A percentile compares a stretch with the other conserved stretches of the same genome.
These are phyloP conservation scores for Epinephelus moara DNA, from an alignment of 2,113 vertebrate genomes.

Conservation along the genomic window DNA sequence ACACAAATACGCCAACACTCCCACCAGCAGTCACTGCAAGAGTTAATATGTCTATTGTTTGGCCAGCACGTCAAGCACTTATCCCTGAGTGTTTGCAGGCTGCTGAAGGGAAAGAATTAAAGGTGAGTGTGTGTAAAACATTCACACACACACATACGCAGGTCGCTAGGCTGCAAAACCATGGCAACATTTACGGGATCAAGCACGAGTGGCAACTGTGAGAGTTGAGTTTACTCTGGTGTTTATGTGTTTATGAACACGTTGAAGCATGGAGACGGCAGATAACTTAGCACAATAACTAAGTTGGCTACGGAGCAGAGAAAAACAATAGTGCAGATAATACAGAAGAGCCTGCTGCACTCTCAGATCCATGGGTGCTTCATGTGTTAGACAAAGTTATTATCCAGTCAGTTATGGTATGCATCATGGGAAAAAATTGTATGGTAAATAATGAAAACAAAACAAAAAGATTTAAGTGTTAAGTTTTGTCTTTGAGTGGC, in stretches of 20 bases:
- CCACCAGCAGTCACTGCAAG: constrained; percentile 46
- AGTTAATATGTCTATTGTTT: constrained; percentile 74
- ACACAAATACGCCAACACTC: constrained; percentile 45
- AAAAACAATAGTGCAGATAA: constrained; percentile 42
- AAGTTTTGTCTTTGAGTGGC: background rate
- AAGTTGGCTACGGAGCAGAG: constrained; percentile 60
- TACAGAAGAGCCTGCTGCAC: constrained; percentile 14
- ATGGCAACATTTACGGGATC: constrained; percentile 68
- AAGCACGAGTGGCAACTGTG: constrained; percentile 45
- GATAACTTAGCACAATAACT: constrained; percentile 68
- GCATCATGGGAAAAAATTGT: constrained; percentile 3
- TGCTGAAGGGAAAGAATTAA: constrained; percentile 71
- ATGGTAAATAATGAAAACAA: constrained; percentile 4
- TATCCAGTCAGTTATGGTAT: constrained; percentile 27
- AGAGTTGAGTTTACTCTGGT: constrained; percentile 35
- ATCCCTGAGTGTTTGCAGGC: constrained; percentile 73
- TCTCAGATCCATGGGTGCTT: constrained; percentile 33
- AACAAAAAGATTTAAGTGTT: background rate
- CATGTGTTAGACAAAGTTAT: constrained; percentile 32
- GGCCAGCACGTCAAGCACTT: constrained; percentile 67
- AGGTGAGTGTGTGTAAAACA: constrained; percentile 48
- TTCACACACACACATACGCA: constrained; percentile 30
- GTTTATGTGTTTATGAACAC: constrained; percentile 54
- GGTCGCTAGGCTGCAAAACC: constrained; percentile 69
- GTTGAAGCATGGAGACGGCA: constrained; percentile 53